Base-by-base conservation (phyloP, 2,113 vertebrate genomes). In the Dipodomys stephensi region DNA sequence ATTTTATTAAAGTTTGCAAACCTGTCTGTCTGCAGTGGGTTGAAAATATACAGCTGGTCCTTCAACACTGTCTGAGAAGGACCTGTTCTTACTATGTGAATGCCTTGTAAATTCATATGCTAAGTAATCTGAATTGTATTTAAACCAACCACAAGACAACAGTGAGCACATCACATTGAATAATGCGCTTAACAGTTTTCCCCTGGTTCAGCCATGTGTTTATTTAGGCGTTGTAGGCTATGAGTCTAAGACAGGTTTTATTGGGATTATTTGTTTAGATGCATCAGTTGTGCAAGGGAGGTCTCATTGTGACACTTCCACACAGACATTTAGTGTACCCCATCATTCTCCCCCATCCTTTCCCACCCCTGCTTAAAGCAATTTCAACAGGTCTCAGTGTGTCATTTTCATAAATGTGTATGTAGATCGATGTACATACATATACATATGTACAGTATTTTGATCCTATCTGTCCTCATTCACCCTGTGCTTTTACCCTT, bases 121-220 rank as follows among this genome's bases (percentile, higher is more conserved):
- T 74, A 91, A 44, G 6, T 32, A 88, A 60, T 57, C 69, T 85
- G 93, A 19, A 28, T 69, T 95, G 80, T 32, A 72, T n/a, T 85
- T 82, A 73, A 78, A 73, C 68, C 81, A 62, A 57, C 4, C 4
- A 57, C 12, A 57, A 57, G 53, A 13, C 15, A 57, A 64, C 44
- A 53, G 5, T 6, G 7, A 57, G 0, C 65, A 77, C 10, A 57
- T 10, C 53, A 0, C 67, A 27, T 46, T 5, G n/a, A 86, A 60
- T 69, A 49, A 68, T 65, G 32, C 7, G 46, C 30, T 64, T 7
- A 5, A n/a, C 76, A 46, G 7, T 4, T 46, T 87, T 30, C 84
- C 27, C 23, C 46, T 88, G 5, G 60, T 65, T 73, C 9, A 35
- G 0, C 3, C 32, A 25, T 44, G 10, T 85, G 15, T 2, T 78